Conservation (phyloP, 2,888 invertebrate genomes). For the Apocheima hispidaria region DNA sequence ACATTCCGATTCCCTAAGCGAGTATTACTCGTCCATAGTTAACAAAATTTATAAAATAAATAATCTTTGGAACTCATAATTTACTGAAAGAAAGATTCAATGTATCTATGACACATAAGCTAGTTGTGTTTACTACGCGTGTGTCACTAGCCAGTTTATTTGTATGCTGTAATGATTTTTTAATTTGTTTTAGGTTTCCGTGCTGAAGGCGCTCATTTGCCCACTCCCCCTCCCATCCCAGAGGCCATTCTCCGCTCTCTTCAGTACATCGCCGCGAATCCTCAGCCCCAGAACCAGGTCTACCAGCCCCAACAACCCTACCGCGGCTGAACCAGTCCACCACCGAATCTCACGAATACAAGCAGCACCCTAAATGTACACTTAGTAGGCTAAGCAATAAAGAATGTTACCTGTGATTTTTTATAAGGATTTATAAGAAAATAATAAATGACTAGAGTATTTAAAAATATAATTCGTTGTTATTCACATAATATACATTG, state of each 20-base stretch:
- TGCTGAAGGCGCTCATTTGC: slow-evolving; percentile 86
- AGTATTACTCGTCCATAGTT: too few relatives aligned
- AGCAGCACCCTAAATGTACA: slow-evolving; percentile 50
- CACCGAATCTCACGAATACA: slow-evolving; percentile 35
- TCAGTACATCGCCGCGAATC: slow-evolving; percentile 70
- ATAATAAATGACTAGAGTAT: slow-evolving; percentile 34
- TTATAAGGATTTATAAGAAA: slow-evolving; percentile 43
- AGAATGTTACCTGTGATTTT: slow-evolving; percentile 77
- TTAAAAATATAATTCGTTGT: background rate
- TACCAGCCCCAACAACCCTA: slow-evolving; percentile 58
- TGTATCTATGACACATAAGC: too few relatives aligned
- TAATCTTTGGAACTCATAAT: too few relatives aligned
- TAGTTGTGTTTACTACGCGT: too few relatives aligned
- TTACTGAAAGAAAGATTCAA: too few relatives aligned
- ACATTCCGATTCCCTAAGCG: too few relatives aligned
- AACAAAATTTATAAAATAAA: too few relatives aligned
- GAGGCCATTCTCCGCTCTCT: slow-evolving; percentile 85
- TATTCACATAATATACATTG: background rate
- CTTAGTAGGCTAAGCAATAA: slow-evolving; percentile 59
- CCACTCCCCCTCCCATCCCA: slow-evolving; percentile 88
- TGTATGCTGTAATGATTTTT: background rate
- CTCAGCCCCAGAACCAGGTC: slow-evolving; percentile 65
- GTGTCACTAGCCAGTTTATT: background rate
- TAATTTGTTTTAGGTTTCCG: slow-evolving; percentile 83
- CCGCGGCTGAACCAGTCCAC: slow-evolving; percentile 64